A percentile compares a stretch with the other conserved stretches of the same genome.
Conservation (phyloP, 2,797 vertebrate genomes). For the Halcyon smyrnensis region DNA sequence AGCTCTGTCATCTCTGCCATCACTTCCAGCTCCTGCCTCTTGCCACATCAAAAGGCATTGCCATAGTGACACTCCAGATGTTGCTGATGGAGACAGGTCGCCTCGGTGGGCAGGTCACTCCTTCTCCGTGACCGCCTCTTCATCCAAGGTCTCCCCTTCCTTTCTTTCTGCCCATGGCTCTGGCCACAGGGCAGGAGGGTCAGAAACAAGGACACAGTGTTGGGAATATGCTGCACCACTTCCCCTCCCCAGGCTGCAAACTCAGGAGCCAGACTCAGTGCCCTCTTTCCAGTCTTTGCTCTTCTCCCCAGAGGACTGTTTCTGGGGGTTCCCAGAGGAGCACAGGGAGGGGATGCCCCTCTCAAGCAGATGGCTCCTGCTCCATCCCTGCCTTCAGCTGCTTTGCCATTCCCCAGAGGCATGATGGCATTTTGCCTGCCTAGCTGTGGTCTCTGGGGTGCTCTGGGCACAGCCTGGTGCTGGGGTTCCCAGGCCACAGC, state of each 20-base stretch:
- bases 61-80: constrained; percentile 68
- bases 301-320: background rate
- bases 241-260: background rate
- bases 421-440: background rate
- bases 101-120: background rate
- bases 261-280: accelerated
- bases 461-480: background rate
- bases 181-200: background rate
- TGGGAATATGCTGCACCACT: background rate
- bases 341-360: background rate
- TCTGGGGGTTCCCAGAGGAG: background rate
- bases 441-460: background rate
- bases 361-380: constrained; percentile 29
- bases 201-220: background rate
- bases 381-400: background rate
- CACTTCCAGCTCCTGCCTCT: constrained; percentile 60
- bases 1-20: constrained; percentile 46
- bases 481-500: background rate
- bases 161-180: background rate
- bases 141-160: background rate
- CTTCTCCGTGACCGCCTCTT: background rate
- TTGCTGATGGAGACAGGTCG: constrained; percentile 61
- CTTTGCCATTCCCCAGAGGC: background rate
- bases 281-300: background rate
- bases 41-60: constrained; percentile 76